A percentile compares a stretch with the other conserved stretches of the same genome.
phyloP scores from a whole-genome alignment of 2,888 invertebrate species.

The Lysandra bellargus region DNA sequence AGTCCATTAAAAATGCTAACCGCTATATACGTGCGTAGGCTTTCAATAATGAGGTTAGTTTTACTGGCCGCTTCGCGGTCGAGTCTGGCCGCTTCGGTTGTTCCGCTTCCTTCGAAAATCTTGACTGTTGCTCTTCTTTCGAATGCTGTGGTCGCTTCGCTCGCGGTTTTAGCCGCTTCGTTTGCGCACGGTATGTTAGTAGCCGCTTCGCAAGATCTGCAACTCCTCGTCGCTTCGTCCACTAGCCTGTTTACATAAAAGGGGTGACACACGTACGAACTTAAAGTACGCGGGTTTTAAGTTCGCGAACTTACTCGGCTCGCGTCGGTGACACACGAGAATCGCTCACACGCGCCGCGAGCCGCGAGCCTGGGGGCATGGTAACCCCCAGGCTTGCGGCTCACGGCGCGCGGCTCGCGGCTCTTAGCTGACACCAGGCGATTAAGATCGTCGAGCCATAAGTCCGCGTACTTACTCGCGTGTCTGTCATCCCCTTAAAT shows the following conservation, averaged over 20 bases:
- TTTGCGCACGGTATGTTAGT: neutral
- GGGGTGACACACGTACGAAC: too few species aligned
- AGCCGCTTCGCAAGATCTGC: neutral
- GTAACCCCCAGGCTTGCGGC: too few species aligned
- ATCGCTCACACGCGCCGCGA: too few species aligned
- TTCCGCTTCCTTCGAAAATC: neutral
- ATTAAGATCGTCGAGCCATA: too few species aligned
- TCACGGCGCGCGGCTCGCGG: too few species aligned
- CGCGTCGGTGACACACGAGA: too few species aligned
- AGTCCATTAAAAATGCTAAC: conserved; percentile 43
- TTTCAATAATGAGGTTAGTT: conserved; percentile 50
- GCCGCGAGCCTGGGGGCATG: too few species aligned
- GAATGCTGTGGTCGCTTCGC: neutral
- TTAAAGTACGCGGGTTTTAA: too few species aligned
- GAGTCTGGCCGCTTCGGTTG: neutral
- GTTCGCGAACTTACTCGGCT: too few species aligned
- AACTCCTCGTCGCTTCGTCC: neutral
- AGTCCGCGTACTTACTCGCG: too few species aligned
- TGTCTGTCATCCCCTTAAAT: too few species aligned
- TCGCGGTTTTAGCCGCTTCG: neutral
- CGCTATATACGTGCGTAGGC: conserved; percentile 58
- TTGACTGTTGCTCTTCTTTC: neutral
- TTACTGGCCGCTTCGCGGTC: neutral
- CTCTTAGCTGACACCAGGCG: too few species aligned
- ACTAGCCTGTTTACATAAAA: neutral